Evolutionary conservation across 37 sponge, comb jelly and placozoan genomes (phyloP), one percentile per base, ranked within the genome.

Genomic region (Axinella damicornis): DNA sequence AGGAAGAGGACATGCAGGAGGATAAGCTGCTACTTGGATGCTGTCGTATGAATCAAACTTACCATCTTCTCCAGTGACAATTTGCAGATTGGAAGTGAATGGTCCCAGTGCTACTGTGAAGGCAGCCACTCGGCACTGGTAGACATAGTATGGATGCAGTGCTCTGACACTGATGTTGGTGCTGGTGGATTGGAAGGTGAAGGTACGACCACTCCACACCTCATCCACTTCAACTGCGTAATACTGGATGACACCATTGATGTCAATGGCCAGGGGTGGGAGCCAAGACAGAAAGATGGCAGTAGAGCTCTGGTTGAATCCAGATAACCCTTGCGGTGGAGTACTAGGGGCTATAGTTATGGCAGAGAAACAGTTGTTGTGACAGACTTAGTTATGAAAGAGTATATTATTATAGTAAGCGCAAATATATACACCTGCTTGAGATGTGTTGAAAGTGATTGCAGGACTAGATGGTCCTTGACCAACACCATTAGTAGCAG

Each of bases 91-190:
- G 62, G 25, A 27, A 5, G 62, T 61, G 62, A 27, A 61, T 22
- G 62, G 62, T 5, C 62, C 62, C n/a, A 61, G 62, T 27, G 25
- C 62, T 4, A 61, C 62, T 27, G 62, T 61, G 13, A 27, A 61
- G n/a, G 62, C 62, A 61, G 62, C 62, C n/a, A 61, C 62, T 27
- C 62, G 62, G 62, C 62, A 61, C 4, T 61, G 62, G 62, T 61
- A 61, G 62, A 27, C 27, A 25, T 61, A 61, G 62, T 61, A 61
- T 5, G 62, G 62, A 61, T 61, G 62, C 5, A 61, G 62, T 5
- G 13, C n/a, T 61, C 62, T 25, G 27, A 61, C 62, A 61, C 25
- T 27, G n/a, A 61, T 61, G 25, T 61, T 61, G 27, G 62, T 5
- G n/a, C 27, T 25, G 27, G 11, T 25, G 27, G n/a, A 14, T 4